Conservation (phyloP, 30 jellyfish, hydroid and myxozoan genomes). For the Catostylus mosaicus region DNA sequence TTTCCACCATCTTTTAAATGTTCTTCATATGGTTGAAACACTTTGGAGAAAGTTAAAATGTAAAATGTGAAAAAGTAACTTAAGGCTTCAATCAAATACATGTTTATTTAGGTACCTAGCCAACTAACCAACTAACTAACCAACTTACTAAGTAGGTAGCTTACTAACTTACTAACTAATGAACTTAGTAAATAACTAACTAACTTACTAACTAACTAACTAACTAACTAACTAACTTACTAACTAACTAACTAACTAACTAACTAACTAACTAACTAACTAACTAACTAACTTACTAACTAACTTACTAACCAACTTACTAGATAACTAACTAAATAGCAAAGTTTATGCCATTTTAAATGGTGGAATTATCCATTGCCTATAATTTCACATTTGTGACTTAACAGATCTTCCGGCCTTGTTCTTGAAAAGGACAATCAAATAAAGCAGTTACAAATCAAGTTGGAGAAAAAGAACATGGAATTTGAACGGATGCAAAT, state of each 20-base stretch:
- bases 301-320: no score
- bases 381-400: not conserved
- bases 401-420: slow-evolving; percentile 44
- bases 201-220: not conserved
- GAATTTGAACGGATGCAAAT: slow-evolving; percentile 52
- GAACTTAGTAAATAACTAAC: no score
- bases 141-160: no score
- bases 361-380: not conserved
- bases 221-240: not conserved
- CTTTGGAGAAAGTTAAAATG: no score
- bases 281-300: not conserved
- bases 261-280: not conserved
- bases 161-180: not conserved
- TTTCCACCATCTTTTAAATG: no score
- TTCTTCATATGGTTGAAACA: no score
- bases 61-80: no score
- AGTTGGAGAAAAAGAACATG: slow-evolving; percentile 19
- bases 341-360: not conserved
- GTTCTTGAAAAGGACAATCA: slow-evolving; percentile 25
- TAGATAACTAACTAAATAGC: not conserved
- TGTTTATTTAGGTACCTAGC: no score
- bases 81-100: no score
- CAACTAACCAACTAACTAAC: no score
- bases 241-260: not conserved
- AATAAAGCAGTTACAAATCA: slow-evolving; percentile 27